Evolutionary conservation across 2,888 invertebrate species (phyloP).

Genomic region (Lysandra bellargus): DNA sequence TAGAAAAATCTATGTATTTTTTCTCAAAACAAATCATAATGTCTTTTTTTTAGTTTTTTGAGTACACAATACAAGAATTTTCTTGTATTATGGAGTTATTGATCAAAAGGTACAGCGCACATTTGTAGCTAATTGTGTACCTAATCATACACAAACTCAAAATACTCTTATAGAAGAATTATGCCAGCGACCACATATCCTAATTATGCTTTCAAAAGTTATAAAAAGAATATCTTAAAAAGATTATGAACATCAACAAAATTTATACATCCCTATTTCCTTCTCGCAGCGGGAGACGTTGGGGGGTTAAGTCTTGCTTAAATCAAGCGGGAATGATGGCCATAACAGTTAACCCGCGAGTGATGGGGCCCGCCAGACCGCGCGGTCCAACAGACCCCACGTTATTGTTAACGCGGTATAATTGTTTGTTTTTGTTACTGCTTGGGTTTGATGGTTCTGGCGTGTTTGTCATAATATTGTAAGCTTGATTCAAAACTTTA

Average conservation of each 20-base stretch:
- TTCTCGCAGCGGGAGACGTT: conserved; percentile 41
- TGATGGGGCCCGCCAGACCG: conserved; percentile 65
- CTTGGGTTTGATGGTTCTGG: neutral
- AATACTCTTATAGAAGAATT: neutral
- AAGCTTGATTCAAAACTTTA: no score
- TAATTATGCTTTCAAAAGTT: neutral
- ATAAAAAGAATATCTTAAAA: neutral
- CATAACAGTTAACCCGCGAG: conserved; percentile 71
- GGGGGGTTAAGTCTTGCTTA: conserved; percentile 68
- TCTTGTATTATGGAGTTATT: no score
- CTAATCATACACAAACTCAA: no score
- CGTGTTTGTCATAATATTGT: no score
- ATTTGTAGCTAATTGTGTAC: no score
- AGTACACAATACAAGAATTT: no score
- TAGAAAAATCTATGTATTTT: no score
- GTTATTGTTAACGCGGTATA: conserved; percentile 70
- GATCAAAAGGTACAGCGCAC: no score
- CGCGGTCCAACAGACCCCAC: conserved; percentile 61
- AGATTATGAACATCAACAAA: conserved; percentile 2
- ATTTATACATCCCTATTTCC: conserved; percentile 33
- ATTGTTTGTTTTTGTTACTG: conserved; percentile 65
- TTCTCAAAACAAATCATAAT: no score
- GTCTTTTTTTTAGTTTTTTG: no score
- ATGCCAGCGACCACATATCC: no score
- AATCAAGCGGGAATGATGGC: conserved; percentile 74